A percentile compares a stretch with the other conserved stretches of the same genome.
Evolutionary conservation across 2,888 invertebrate genomes (phyloP).

Genomic region (Agonopterix subpropinquella): DNA sequence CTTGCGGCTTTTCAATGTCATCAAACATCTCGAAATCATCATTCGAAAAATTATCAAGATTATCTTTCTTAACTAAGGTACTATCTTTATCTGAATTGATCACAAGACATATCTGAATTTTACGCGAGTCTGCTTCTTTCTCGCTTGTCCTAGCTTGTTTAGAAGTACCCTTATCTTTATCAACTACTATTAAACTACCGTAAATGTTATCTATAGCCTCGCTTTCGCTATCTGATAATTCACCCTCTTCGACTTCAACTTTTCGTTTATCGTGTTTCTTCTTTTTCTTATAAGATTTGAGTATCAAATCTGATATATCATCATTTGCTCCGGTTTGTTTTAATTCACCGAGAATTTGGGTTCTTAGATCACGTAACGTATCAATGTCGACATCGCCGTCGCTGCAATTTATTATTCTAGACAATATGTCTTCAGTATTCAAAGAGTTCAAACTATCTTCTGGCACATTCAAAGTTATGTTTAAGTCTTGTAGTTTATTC

Average conservation of each 20-base stretch:
- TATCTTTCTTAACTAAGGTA: neutral
- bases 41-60: too few relatives aligned
- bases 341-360: slow-evolving; percentile 65
- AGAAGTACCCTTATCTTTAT: slow-evolving; percentile 25
- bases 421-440: slow-evolving; percentile 59
- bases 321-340: slow-evolving; percentile 58
- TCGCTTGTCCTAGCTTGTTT: slow-evolving; percentile 15
- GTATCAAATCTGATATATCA: slow-evolving; percentile 62
- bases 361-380: slow-evolving; percentile 61
- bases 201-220: slow-evolving; percentile 62
- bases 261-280: slow-evolving; percentile 28
- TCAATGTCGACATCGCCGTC: slow-evolving; percentile 65
- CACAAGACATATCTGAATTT: slow-evolving; percentile 55
- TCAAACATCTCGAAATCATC: slow-evolving; percentile 44
- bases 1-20: slow-evolving; percentile 7
- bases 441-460: slow-evolving; percentile 56
- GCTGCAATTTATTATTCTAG: slow-evolving; percentile 59
- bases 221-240: slow-evolving; percentile 66
- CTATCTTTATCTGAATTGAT: slow-evolving; percentile 31
- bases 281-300: slow-evolving; percentile 51
- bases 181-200: slow-evolving; percentile 46
- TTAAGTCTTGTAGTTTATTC: slow-evolving; percentile 43
- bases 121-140: slow-evolving; percentile 32
- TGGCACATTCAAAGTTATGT: slow-evolving; percentile 64
- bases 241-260: slow-evolving; percentile 61